Conservation (phyloP, 2,113 vertebrate genomes). For the Antennarius striatus region DNA sequence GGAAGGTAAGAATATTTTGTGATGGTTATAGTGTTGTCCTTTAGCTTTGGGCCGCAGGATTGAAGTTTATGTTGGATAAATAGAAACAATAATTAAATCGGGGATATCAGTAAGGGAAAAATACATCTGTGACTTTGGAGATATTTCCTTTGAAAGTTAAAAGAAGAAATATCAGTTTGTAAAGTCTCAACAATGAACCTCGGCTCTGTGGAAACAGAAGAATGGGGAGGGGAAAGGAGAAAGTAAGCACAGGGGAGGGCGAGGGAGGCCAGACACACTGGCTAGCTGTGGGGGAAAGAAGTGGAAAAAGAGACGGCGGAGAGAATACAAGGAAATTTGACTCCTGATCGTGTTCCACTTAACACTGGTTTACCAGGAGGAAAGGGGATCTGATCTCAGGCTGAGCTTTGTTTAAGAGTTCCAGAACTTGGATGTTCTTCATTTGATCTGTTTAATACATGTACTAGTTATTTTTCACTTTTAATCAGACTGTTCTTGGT, state of each 20-base stretch:
- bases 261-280: conserved; percentile 80
- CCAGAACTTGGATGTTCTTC: neutral
- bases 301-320: conserved; percentile 73
- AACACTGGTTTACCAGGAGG: conserved; percentile 69
- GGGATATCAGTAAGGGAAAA: neutral
- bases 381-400: conserved; percentile 61
- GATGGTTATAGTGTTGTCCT: neutral
- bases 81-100: neutral
- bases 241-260: conserved; percentile 59
- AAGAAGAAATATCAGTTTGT: conserved; percentile 34
- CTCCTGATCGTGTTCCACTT: conserved; percentile 71
- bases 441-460: no score
- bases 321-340: conserved; percentile 81
- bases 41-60: neutral
- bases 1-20: conserved; percentile 86
- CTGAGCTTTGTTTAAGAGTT: conserved; percentile 23
- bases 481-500: neutral
- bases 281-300: conserved; percentile 75
- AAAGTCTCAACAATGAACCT: conserved; percentile 62
- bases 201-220: conserved; percentile 71
- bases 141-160: neutral
- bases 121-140: neutral
- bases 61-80: conserved; percentile 2
- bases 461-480: no score
- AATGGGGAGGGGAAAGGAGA: conserved; percentile 69